Evolutionary conservation across 2,113 vertebrate genomes (phyloP).

Genomic region (Rhagologus leucostigma): DNA sequence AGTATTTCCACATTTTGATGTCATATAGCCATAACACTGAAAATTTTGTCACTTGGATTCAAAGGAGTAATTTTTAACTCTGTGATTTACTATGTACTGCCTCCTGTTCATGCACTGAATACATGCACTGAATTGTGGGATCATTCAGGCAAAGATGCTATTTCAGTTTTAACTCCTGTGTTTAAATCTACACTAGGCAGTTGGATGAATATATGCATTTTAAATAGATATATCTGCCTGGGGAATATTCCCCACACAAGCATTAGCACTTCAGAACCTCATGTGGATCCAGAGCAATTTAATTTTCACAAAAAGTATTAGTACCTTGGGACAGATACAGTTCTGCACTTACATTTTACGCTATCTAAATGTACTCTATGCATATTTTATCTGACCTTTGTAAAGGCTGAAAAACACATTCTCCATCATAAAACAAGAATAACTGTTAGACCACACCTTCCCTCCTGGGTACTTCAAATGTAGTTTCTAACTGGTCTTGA

Average conservation of each 20-base stretch:
- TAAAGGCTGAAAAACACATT: conserved; percentile 20
- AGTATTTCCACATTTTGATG: background rate
- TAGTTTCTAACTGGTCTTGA: background rate
- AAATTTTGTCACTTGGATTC: background rate
- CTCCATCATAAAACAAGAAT: background rate
- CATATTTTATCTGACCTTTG: conserved; percentile 53
- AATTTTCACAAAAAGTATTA: conserved; percentile 38
- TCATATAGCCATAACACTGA: background rate
- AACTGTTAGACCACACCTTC: background rate
- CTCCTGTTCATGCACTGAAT: background rate
- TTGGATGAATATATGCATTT: conserved; percentile 36
- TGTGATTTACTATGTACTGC: background rate
- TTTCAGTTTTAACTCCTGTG: background rate
- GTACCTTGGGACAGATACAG: conserved; percentile 10
- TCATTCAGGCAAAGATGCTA: conserved; percentile 17
- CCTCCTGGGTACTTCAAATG: background rate
- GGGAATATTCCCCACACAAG: conserved; percentile 13
- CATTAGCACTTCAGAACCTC: conserved; percentile 37
- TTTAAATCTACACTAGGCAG: conserved; percentile 6
- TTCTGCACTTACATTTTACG: background rate
- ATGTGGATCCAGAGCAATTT: conserved; percentile 35
- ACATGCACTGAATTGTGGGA: background rate
- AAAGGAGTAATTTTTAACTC: background rate
- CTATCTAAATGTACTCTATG: background rate
- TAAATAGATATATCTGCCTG: conserved; percentile 18